phyloP scores from a whole-genome alignment of 1,140 invertebrate species.

The Anastrepha obliqua region DNA sequence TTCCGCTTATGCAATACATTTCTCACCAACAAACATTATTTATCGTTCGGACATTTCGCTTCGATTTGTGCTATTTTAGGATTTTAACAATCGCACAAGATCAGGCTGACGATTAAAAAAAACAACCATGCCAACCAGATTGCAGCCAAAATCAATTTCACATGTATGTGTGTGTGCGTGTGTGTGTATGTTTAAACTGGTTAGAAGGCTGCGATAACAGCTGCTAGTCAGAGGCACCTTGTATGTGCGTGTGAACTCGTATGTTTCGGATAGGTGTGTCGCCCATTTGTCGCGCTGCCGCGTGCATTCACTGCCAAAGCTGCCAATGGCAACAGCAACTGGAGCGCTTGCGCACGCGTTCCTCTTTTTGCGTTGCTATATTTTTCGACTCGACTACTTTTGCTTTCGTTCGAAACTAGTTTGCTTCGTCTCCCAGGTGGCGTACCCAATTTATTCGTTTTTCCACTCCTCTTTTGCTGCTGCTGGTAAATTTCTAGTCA shows the following conservation, averaged over 20 bases:
- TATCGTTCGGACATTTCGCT: neutral
- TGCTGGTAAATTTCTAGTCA: neutral
- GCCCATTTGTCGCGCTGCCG: neutral
- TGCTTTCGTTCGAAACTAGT: constrained; percentile 50
- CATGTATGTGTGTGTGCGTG: neutral
- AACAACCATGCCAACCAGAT: neutral
- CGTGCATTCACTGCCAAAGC: constrained; percentile 44
- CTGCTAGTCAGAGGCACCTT: neutral
- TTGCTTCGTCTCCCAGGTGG: neutral
- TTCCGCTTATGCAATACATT: constrained; percentile 28
- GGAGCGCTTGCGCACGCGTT: neutral
- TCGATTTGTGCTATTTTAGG: neutral
- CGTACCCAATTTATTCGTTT: neutral
- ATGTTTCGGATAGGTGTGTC: neutral
- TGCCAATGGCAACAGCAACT: constrained; percentile 32
- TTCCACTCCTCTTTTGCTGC: no score
- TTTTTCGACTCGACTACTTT: neutral
- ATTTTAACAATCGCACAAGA: neutral
- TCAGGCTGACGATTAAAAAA: neutral
- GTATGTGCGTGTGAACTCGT: neutral
- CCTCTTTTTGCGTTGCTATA: neutral
- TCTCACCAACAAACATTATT: neutral
- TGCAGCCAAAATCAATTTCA: neutral
- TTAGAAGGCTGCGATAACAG: neutral
- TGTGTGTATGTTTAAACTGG: neutral